Base-by-base conservation (phyloP, 2,888 invertebrate genomes). In the Clitarchus hookeri region DNA sequence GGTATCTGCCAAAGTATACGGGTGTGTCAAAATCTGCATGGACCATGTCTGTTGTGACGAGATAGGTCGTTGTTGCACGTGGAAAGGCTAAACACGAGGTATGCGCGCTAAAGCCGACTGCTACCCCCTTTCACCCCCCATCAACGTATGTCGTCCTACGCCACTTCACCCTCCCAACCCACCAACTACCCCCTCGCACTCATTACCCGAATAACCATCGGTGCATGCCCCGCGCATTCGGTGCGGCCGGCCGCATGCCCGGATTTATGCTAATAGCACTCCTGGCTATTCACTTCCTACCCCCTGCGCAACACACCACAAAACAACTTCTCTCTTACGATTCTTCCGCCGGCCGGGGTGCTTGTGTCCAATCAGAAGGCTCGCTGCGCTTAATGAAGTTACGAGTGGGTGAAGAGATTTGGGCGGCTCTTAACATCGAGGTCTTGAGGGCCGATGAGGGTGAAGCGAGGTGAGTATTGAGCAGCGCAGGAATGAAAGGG, bases 181-280 rank as follows among this genome's bases (percentile, higher is more conserved):
- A 8, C 48, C 48, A 11, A 11, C 48, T 48, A 48, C 48, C 48
- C 48, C 48, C 65, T 9, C 23, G 23, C 65, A 65, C 65, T 65
- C 65, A 65, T 65, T 65, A 65, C 65, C 65, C 65, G 65, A 65
- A 65, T n/a, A 65, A 65, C 65, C 65, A 65, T 23, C 65, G n/a
- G 65, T n/a, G 65, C 65, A n/a, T 65, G 65, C 1, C 12, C 65
- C 65, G 65, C 65, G 65, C 19, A 65, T 65, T 65, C n/a, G 65
- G 65, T n/a, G 65, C 65, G 65, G 23, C 65, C 19, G 65, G 65
- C 65, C 65, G 65, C 19, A n/a, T 65, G 3, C 65, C n/a, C 65
- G 65, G 65, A 65, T 65, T 65, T 65, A 65, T 65, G 65, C 65
- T 65, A 65, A 65, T 65, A 65, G 65, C 65, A 65, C 65, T 65